phyloP scores from a whole-genome alignment of 2,113 vertebrate species.

The Mastomys coucha region DNA sequence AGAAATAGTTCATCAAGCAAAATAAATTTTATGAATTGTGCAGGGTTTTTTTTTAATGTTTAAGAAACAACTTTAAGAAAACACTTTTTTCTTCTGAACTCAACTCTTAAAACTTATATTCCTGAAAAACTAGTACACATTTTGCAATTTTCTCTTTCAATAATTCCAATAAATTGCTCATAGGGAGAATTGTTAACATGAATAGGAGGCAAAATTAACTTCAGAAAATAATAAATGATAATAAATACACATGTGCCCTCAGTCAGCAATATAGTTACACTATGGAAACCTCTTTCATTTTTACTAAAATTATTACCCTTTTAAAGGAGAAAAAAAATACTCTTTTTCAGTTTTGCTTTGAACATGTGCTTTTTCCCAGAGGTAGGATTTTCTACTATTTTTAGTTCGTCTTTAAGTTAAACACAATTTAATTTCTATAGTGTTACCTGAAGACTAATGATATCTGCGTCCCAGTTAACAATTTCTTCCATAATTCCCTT shows the following conservation, averaged over 20 bases:
- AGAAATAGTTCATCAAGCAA: conserved; percentile 50
- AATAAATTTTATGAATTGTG: conserved; percentile 18
- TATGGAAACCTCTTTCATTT: background rate
- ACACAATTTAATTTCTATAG: conserved; percentile 68
- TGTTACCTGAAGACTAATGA: conserved; percentile 96
- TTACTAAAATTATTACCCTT: conserved; percentile 15
- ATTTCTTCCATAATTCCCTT: conserved; percentile 99
- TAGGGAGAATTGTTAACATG: conserved; percentile 33
- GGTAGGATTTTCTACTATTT: conserved; percentile 42
- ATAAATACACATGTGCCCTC: background rate
- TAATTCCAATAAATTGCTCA: conserved; percentile 37
- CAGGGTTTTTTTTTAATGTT: background rate
- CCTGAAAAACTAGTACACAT: conserved; percentile 8
- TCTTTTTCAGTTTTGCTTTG: conserved; percentile 51
- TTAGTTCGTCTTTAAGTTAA: conserved; percentile 67
- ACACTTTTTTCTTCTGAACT: conserved; percentile 1
- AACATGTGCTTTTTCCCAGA: conserved; percentile 1
- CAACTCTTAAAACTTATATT: conserved; percentile 48
- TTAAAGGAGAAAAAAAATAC: background rate
- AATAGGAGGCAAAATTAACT: background rate
- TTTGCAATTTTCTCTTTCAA: conserved; percentile 44
- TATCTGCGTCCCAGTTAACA: conserved; percentile 97
- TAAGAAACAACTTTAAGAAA: conserved; percentile 22
- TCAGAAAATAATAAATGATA: conserved; percentile 28
- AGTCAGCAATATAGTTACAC: conserved; percentile 37